Base-by-base conservation (phyloP, 2,888 invertebrate genomes). In the Leptothorax acervorum region DNA sequence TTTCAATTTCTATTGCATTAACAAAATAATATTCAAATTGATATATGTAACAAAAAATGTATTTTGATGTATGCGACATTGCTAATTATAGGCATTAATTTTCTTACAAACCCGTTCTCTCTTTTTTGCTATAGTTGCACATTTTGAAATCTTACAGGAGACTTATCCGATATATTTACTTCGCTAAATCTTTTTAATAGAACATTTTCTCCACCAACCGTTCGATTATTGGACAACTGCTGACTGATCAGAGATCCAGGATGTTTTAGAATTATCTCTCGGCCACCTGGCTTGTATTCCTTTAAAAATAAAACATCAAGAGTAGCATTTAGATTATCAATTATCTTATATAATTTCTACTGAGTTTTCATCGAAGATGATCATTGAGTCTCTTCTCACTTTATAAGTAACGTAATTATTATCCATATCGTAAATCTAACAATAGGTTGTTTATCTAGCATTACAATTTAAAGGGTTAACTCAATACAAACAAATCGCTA, bases 231-330 rank as follows among this genome's bases (percentile, higher is more conserved):
- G 88, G 95, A 94, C 39, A 92, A 57, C 63, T 91, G 90, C 79
- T 92, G 93, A 87, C 94, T 92, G 91, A 96, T 96, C 73, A 96
- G 95, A 88, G 97, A 97, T 76, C 97, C 97, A 23, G 98, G 98
- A 95, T 98, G 98, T 91, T 96, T 96, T 83, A 96, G 95, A 94
- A 97, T 95, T 95, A 97, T 97, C 95, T 97, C 97, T 95, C 98
- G 97, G 94, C 98, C 98, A 95, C 97, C 97, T 93, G 98, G 98
- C 96, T 97, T 96, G 96, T 97, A 98, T 96, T 98, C 98, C 98
- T 98, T 73, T 9, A 51, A 71, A 85, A 45, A 45, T 12, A 12
- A 42, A 18, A 70, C 8, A 28, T 73, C 23, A 65, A 45, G n/a
- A 45, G n/a, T 12, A 23, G 57, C 63, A 63, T 45, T 53, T 82